Percentiles rank a stretch among this genome's conserved stretches.
These are phyloP conservation scores for Hetaerina titia DNA, from an alignment of 2,888 invertebrate genomes.

Conservation along the genomic window DNA sequence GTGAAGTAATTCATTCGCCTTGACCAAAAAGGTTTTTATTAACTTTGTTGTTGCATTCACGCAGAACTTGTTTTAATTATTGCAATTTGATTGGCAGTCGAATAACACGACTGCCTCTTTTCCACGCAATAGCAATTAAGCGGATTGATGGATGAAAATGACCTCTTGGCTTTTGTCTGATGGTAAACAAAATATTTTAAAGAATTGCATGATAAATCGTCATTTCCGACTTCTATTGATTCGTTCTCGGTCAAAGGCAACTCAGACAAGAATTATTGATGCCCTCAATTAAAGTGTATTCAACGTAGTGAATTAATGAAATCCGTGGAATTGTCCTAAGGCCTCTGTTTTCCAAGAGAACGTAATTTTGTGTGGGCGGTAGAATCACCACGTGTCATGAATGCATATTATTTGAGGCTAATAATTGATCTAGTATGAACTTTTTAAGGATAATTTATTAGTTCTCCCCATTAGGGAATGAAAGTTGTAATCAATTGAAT, in stretches of 20 bases:
- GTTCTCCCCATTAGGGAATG: neutral
- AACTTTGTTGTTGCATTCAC: no score
- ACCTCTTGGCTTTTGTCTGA: neutral
- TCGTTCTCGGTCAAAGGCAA: neutral
- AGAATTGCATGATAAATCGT: neutral
- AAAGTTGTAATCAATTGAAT: no score
- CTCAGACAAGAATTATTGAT: neutral
- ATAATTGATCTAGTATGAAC: neutral
- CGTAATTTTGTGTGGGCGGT: neutral
- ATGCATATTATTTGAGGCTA: neutral
- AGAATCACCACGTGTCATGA: neutral
- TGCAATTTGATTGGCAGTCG: no score
- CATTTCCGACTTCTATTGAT: neutral
- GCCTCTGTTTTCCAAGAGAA: neutral
- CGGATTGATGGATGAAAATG: no score
- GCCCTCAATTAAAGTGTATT: neutral
- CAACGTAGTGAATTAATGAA: no score
- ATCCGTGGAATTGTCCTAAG: neutral
- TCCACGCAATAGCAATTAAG: no score
- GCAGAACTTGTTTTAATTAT: no score
- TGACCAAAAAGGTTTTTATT: no score
- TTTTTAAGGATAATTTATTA: neutral
- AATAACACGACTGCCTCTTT: no score
- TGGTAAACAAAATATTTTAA: neutral
- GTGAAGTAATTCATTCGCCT: no score